phyloP scores from a whole-genome alignment of 2,113 vertebrate species.

The Redunca redunca region DNA sequence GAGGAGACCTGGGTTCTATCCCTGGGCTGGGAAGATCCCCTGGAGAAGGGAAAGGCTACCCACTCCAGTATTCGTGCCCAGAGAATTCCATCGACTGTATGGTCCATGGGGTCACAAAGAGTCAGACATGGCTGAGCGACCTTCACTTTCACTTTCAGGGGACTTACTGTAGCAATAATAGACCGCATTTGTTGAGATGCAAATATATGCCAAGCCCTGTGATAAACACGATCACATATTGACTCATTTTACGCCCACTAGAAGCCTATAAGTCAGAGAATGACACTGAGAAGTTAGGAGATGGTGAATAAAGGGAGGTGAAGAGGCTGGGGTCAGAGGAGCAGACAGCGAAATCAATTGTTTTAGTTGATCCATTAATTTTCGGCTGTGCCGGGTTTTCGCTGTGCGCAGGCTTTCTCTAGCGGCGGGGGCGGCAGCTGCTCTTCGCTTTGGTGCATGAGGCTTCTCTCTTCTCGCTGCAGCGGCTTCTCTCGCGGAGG shows the following conservation, averaged over 20 bases:
- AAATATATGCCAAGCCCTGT: not conserved
- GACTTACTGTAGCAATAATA: not conserved
- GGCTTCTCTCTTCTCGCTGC: not conserved
- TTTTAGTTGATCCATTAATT: not conserved
- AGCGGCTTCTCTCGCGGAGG: fast-evolving
- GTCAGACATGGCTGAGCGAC: fast-evolving
- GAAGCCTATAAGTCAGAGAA: not conserved
- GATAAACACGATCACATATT: not conserved
- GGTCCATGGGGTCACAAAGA: not conserved
- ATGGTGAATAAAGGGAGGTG: not conserved
- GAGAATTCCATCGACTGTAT: not conserved
- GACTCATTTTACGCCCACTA: not conserved
- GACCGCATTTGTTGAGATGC: not conserved
- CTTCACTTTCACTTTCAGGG: not conserved
- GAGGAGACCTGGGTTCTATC: not conserved
- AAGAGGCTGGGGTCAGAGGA: not conserved
- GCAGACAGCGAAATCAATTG: not conserved
- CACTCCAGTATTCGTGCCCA: not conserved
- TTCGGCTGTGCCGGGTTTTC: not conserved
- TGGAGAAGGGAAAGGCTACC: not conserved
- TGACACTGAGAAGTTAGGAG: not conserved
- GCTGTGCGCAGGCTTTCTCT: not conserved
- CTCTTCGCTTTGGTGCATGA: fast-evolving
- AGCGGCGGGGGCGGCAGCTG: fast-evolving
- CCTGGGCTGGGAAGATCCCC: not conserved